Evolutionary conservation across 2,888 invertebrate genomes (phyloP).

Genomic region (Apomyelois bistriatella): DNA sequence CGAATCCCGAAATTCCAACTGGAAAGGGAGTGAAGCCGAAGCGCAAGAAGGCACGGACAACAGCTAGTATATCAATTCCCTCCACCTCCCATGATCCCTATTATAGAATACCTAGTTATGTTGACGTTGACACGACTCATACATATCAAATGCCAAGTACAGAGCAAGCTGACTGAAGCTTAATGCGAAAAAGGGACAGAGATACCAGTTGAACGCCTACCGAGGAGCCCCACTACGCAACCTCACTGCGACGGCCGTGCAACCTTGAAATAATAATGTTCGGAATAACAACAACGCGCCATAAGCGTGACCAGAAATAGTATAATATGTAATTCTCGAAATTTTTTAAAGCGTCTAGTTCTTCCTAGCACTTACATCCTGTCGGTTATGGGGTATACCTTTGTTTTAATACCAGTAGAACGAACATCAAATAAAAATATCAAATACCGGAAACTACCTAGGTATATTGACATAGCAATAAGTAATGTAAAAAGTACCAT

Average conservation of each 20-base stretch:
- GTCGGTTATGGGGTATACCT: slow-evolving; percentile 35
- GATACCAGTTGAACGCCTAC: slow-evolving; percentile 72
- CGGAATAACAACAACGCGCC: slow-evolving; percentile 79
- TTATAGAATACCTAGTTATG: slow-evolving; percentile 54
- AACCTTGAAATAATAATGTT: slow-evolving; percentile 81
- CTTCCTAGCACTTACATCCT: slow-evolving; percentile 50
- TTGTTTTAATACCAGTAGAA: slow-evolving; percentile 23
- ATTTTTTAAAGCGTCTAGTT: slow-evolving; percentile 56
- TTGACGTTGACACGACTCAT: slow-evolving; percentile 58
- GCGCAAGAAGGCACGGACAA: slow-evolving; percentile 31
- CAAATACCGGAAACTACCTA: slow-evolving; percentile 23
- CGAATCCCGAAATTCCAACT: too few relatives aligned
- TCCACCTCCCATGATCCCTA: too few relatives aligned
- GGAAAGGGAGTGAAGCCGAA: too few relatives aligned
- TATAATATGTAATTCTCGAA: slow-evolving; percentile 69
- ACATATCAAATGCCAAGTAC: slow-evolving; percentile 72
- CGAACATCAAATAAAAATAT: slow-evolving; percentile 20
- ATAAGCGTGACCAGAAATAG: slow-evolving; percentile 78
- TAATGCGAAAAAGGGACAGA: slow-evolving; percentile 73
- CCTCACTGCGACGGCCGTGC: slow-evolving; percentile 76
- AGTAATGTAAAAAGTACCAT: background rate
- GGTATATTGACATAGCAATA: slow-evolving; percentile 4
- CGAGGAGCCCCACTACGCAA: slow-evolving; percentile 79
- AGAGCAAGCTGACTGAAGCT: slow-evolving; percentile 60
- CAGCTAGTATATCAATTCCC: too few relatives aligned